phyloP scores from a whole-genome alignment of 2,888 invertebrate genomes.

The Meliscaeva auricollis region DNA sequence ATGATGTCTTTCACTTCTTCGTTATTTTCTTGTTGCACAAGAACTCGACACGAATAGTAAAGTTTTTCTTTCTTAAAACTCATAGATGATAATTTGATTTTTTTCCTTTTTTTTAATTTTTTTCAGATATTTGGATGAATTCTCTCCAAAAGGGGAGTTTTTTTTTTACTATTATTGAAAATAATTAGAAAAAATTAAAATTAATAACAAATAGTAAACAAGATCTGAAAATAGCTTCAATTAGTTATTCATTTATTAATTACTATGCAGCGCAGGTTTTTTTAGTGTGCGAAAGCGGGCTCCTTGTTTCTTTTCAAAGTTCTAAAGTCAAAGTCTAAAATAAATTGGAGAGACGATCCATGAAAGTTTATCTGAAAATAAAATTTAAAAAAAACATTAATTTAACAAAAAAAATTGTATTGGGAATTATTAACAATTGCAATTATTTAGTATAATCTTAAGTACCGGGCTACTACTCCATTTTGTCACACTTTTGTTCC shows the following conservation, averaged over 20 bases:
- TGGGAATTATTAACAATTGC: not conserved
- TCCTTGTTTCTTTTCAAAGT: not conserved
- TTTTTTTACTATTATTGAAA: slow-evolving; percentile 47
- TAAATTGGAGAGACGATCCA: not conserved
- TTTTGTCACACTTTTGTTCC: no score
- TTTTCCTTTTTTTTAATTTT: slow-evolving; percentile 14
- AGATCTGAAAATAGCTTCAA: not conserved
- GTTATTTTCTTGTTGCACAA: slow-evolving; percentile 52
- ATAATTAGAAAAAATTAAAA: slow-evolving; percentile 3
- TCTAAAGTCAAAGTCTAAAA: not conserved
- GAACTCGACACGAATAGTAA: slow-evolving; percentile 62
- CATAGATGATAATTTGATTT: slow-evolving; percentile 55
- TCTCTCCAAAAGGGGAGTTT: slow-evolving; percentile 66
- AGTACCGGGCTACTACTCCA: no score
- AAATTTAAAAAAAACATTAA: slow-evolving; percentile 12
- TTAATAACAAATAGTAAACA: not conserved
- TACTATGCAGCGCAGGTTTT: slow-evolving; percentile 15
- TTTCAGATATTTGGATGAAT: slow-evolving; percentile 45
- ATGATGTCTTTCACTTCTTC: slow-evolving; percentile 56
- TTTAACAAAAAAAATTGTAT: no score
- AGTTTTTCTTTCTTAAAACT: slow-evolving; percentile 48
- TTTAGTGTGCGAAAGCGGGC: slow-evolving; percentile 14
- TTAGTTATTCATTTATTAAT: not conserved
- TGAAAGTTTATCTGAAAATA: not conserved
- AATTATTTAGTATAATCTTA: not conserved